Evolutionary conservation across 2,888 invertebrate species (phyloP), one percentile per base, ranked within the genome.

Genomic region (Tolmerus cingulatus): DNA sequence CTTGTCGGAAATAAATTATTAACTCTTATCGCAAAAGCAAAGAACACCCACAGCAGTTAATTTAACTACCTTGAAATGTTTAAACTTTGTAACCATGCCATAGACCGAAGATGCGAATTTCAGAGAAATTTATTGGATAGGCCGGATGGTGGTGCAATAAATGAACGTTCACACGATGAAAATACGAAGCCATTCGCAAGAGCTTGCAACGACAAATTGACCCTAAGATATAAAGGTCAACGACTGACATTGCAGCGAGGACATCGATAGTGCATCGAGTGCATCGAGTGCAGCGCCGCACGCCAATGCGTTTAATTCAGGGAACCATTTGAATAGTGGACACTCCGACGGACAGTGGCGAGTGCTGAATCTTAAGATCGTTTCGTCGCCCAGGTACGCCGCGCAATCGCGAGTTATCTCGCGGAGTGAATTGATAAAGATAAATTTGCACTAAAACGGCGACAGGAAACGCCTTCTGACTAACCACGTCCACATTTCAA

Each of bases 161-260:
- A 37, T 43, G 43, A 66, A 46, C 30, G 23, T 27, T 46, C 12
- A 79, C 79, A 12, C 19, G 57, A 40, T 43, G 66, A 66, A 84
- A 74, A 40, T 16, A 27, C 46, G 23, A 46, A 79, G 19, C 77
- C 19, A 34, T 5, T 77, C 27, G 7, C 27, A 34, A 37, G 16
- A n/a, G 74, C 74, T 7, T 76, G 3, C 30, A 37, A 23, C 46
- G 46, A 55, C 51, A 86, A 55, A 78, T 55, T 55, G 85, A 87
- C 81, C 82, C 46, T 37, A 34, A 86, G 81, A 79, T 66, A 57
- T 82, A 30, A 87, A 87, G 87, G 86, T 87, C 87, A 87, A 86
- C 66, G 87, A 87, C 87, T 87, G 87, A 87, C 86, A 87, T 87
- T 87, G 87, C 86, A 86, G 16, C 74, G 30, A 23, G 23, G 51